Evolutionary conservation across 2,113 vertebrate genomes (phyloP), one percentile per base, ranked within the genome.

Genomic region (Alces alces): DNA sequence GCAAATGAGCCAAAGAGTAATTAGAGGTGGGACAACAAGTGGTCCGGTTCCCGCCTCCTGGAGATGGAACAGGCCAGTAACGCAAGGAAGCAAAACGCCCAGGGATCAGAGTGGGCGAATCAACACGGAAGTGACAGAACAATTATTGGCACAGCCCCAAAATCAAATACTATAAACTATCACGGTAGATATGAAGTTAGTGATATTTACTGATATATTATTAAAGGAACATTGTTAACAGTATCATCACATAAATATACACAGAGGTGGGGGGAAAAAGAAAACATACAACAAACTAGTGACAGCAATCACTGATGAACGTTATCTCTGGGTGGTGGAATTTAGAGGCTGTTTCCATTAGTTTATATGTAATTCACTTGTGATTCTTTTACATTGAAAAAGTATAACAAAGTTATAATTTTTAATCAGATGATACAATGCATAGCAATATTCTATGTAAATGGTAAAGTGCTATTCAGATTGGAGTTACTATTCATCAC

Each of bases 401-500:
- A 55, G 7, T 28, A 0, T 85, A 70, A 43, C 54, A 86, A 96
- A 93, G 19, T 91, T 64, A 85, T n/a, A 88, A 57, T 12, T 52
- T 84, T 90, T 76, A 95, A 86, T 64, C 83, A 21, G 84, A 88
- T 91, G 33, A 91, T 54, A 95, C 16, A 90, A 73, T 61, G 15
- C 25, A 54, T 36, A 36, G 43, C 64, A 96, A 96, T 94, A 89
- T 39, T 52, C 45, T 52, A 23, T 70, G 4, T 45, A 92, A 90
- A 60, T 95, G 25, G 61, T 76, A 93, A 97, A 92, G 16, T 55
- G 21, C 11, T 84, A 89, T 47, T 97, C 79, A 97, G 70, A 58
- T 86, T 47, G 93, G 45, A 94, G 39, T 95, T 96, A 92, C 92
- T 87, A 96, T 93, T 95, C 80, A 83, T 96, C 86, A 90, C 23